These are phyloP conservation scores for Syncerus caffer DNA, from an alignment of 2,797 vertebrate species.

Conservation along the genomic window DNA sequence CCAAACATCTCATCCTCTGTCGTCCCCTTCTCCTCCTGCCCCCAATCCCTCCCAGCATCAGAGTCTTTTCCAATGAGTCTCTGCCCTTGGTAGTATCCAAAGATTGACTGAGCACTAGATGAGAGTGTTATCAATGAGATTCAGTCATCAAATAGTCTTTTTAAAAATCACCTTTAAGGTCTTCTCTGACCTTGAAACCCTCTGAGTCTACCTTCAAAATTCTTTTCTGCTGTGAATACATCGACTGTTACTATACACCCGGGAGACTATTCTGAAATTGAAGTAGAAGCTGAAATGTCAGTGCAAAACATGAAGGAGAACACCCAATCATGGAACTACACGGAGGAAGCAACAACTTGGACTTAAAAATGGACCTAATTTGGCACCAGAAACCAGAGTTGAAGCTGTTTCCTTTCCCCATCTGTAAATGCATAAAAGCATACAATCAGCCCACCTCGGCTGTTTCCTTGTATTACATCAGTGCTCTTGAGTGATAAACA, in stretches of 20 bases:
- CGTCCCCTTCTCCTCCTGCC: too few relatives aligned
- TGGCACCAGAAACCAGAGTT: not conserved
- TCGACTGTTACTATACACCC: not conserved
- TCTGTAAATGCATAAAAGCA: not conserved
- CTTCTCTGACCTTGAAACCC: not conserved
- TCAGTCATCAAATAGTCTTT: not conserved
- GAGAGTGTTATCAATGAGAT: not conserved
- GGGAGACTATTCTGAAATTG: not conserved
- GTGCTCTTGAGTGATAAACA: not conserved
- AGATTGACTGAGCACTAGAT: accelerated
- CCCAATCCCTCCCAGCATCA: too few relatives aligned
- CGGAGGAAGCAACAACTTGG: not conserved
- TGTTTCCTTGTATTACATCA: not conserved
- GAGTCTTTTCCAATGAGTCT: not conserved
- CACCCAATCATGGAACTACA: not conserved
- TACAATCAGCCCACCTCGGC: not conserved
- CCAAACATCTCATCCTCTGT: too few relatives aligned
- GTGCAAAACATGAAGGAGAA: not conserved
- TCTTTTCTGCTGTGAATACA: not conserved
- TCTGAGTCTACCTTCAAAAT: not conserved
- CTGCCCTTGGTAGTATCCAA: not conserved
- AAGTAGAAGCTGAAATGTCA: not conserved
- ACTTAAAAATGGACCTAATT: not conserved
- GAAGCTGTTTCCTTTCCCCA: not conserved
- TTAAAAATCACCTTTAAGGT: not conserved